A percentile compares a stretch with the other conserved stretches of the same genome.
Evolutionary conservation across 2,888 invertebrate species (phyloP).

Genomic region (Noctua pronuba): DNA sequence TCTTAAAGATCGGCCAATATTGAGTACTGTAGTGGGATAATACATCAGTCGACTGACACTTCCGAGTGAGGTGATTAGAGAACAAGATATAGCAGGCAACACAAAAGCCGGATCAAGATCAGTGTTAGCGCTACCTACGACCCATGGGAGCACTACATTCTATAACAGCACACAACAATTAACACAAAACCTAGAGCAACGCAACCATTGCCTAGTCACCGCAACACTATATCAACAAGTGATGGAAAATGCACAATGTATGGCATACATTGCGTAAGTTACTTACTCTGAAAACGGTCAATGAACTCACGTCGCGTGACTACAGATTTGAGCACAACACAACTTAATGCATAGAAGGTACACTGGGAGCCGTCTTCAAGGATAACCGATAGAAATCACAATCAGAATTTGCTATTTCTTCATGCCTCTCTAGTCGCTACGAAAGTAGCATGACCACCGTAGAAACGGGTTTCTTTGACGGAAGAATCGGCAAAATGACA

Average conservation of each 20-base stretch:
- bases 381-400: not conserved
- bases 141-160: conserved; percentile 5
- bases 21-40: not conserved
- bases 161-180: not conserved
- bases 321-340: conserved; percentile 28
- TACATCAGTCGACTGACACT: not conserved
- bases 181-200: not conserved
- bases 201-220: conserved; percentile 17
- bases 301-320: conserved; percentile 49
- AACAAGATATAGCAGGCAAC: conserved; percentile 10
- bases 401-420: not conserved
- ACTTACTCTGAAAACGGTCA: conserved; percentile 50
- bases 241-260: conserved; percentile 38
- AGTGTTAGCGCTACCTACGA: not conserved
- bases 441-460: no score
- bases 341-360: conserved; percentile 25
- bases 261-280: conserved; percentile 29
- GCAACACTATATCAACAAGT: conserved; percentile 13
- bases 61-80: not conserved
- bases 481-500: no score
- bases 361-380: not conserved
- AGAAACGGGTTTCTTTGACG: no score
- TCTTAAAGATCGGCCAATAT: no score
- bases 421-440: not conserved
- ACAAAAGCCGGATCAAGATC: conserved; percentile 11